Evolutionary conservation across 2,113 vertebrate genomes (phyloP), one percentile per base, ranked within the genome.

Genomic region (Tricholaema leucomelas): DNA sequence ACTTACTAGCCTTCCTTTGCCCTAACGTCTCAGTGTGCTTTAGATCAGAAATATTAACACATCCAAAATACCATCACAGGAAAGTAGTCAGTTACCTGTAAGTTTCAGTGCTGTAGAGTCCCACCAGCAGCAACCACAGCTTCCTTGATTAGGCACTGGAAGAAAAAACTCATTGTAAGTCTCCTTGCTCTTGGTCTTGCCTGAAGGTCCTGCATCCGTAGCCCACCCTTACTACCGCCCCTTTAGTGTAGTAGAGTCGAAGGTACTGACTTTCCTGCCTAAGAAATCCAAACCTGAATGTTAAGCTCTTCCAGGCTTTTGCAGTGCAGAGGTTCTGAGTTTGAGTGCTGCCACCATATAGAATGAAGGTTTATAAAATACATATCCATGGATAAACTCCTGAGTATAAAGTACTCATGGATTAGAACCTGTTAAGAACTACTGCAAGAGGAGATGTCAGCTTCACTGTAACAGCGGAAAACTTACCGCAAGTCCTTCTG

Each of bases 401-500:
- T 48, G 35, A n/a, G 17, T 74, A 65, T 64, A 5, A 1, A 31
- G 50, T 50, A 84, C 55, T 17, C 14, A 5, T 52, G 65, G 21
- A 24, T 50, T 73, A 78, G 87, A 85, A 64, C 12, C 28, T 67
- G 0, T 65, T 69, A 58, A 81, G 82, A 93, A 59, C 52, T 60
- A 44, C 70, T 75, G 28, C 25, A 64, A 67, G 38, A 33, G 55
- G 61, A 88, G 40, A 70, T 79, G 55, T 76, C 50, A 59, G 55
- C 55, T 76, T 91, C n/a, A 50, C 21, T 58, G 31, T 35, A 35
- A 77, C 35, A 91, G 75, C 6, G 27, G 66, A 78, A 85, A 75
- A 76, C 36, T 21, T 9, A 23, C 0, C 0, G 0, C 81, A 80
- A 42, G 16, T 36, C 31, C 5, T 59, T 40, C 71, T 73, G n/a